Conservation (phyloP, 2,888 invertebrate genomes). For the Drosophila aldrichi region DNA sequence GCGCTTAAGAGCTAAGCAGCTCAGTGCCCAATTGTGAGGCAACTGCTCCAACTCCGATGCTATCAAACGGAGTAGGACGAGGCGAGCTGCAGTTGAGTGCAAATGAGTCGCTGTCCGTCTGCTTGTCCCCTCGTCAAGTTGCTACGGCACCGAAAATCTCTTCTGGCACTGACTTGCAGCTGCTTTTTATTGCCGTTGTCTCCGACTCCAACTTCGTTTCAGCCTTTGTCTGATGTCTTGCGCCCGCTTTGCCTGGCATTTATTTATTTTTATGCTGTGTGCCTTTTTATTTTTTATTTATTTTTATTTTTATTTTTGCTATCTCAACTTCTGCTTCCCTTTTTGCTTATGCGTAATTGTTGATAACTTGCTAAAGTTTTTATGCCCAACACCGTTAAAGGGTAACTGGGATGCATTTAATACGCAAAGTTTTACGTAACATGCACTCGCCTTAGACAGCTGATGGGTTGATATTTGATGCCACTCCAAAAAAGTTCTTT, state of each 20-base stretch:
- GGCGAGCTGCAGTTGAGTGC: slow-evolving; percentile 65
- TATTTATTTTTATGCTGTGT: slow-evolving; percentile 70
- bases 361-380: slow-evolving; percentile 71
- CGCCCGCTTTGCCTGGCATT: slow-evolving; percentile 57
- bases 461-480: slow-evolving; percentile 9
- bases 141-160: slow-evolving; percentile 42
- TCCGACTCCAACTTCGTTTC: slow-evolving; percentile 15
- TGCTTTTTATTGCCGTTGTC: slow-evolving; percentile 70
- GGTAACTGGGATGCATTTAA: slow-evolving; percentile 49
- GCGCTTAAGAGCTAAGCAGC: slow-evolving; percentile 75
- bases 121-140: slow-evolving; percentile 16
- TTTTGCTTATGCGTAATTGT: slow-evolving; percentile 78
- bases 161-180: slow-evolving; percentile 70
- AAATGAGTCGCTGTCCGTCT: slow-evolving; percentile 49
- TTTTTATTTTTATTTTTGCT: slow-evolving; percentile 35
- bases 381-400: slow-evolving; percentile 38
- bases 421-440: slow-evolving; percentile 32
- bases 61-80: slow-evolving; percentile 12
- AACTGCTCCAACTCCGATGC: slow-evolving; percentile 20
- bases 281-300: slow-evolving; percentile 27
- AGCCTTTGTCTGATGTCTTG: slow-evolving; percentile 45
- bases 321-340: slow-evolving; percentile 54
- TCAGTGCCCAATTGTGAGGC: slow-evolving; percentile 60
- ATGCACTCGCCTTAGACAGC: slow-evolving; percentile 23
- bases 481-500: slow-evolving; percentile 4